Evolutionary conservation across 2,113 vertebrate genomes (phyloP), one percentile per base, ranked within the genome.

Genomic region (Rafetus swinhoei): DNA sequence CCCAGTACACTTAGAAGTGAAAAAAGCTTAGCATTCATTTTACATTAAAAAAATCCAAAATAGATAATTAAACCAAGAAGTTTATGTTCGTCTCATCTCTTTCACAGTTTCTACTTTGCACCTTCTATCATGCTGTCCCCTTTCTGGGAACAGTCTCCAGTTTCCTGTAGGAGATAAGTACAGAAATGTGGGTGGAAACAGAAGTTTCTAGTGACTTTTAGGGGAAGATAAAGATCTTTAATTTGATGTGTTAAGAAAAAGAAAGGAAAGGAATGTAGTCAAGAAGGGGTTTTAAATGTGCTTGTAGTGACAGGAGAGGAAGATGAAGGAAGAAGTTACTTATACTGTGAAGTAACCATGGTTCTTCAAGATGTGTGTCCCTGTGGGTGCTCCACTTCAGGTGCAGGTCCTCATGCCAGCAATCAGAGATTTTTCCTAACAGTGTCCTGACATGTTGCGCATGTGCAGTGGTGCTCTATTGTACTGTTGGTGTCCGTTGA

Each of bases 51-150:
- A 0, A 21, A 79, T 65, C 91, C 93, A 90, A 45, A 96, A 92
- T 89, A 80, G 76, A 92, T 96, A 96, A 96, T 96, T 96, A 97
- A 94, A 89, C 83, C 81, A 79, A 90, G 90, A 95, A 94, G 86
- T 95, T 93, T 95, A 96, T 94, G 85, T n/a, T 72, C 18, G 7
- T n/a, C 65, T 72, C 65, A 35, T 35, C n/a, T 72, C 65, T 35
- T 69, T 65, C 62, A 69, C 32, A 72, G 32, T 35, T 16, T 72
- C n/a, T n/a, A 72, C 65, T 72, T 19, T 21, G n/a, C 65, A 72
- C 65, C 18, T 72, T 72, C 65, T 72, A 72, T 35, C 9, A 16
- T 72, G 65, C 65, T 35, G 32, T 72, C 16, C n/a, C 65, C 32
- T 35, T 72, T 72, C 65, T 35, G 35, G 65, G n/a, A 72, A 72